A percentile compares a stretch with the other conserved stretches of the same genome.
These are phyloP conservation scores for Drosophila merina DNA, from an alignment of 2,888 invertebrate genomes.

Conservation along the genomic window DNA sequence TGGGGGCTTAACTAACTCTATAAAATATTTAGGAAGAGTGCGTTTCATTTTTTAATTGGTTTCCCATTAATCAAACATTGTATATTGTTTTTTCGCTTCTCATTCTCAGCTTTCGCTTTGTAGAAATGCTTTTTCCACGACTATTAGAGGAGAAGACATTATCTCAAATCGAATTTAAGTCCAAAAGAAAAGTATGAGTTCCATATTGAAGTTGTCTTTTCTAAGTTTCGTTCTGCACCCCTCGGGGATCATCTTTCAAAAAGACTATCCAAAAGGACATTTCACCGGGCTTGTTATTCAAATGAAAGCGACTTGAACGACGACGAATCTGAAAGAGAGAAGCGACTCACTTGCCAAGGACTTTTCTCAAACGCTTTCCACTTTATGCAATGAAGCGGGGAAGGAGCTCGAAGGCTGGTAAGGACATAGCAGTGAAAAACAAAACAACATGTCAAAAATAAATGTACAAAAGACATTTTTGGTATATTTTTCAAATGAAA, in stretches of 20 bases:
- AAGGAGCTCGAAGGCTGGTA: slow-evolving; percentile 3
- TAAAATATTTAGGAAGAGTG: slow-evolving; percentile 1
- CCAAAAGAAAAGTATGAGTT: not conserved
- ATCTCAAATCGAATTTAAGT: slow-evolving; percentile 28
- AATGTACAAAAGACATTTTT: slow-evolving; percentile 78
- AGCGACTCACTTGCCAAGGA: slow-evolving; percentile 58
- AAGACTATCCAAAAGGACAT: slow-evolving; percentile 61
- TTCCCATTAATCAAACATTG: slow-evolving; percentile 1
- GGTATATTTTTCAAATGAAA: slow-evolving; percentile 77
- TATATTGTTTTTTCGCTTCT: not conserved
- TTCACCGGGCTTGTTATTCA: slow-evolving; percentile 65
- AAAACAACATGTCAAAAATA: slow-evolving; percentile 78
- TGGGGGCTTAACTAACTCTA: slow-evolving; percentile 2
- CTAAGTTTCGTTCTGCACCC: not conserved
- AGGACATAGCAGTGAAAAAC: slow-evolving; percentile 57
- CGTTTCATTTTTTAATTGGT: not conserved
- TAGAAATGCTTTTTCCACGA: not conserved
- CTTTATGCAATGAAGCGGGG: slow-evolving; percentile 63
- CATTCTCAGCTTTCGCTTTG: not conserved
- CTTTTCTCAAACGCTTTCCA: slow-evolving; percentile 47
- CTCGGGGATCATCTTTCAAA: slow-evolving; percentile 31
- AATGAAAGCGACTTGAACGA: slow-evolving; percentile 67
- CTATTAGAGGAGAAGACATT: not conserved
- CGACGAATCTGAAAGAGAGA: slow-evolving; percentile 50
- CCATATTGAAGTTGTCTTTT: slow-evolving; percentile 2